These are phyloP conservation scores for Odontamblyopus lacepedii DNA, from an alignment of 2,797 vertebrate species.

Conservation along the genomic window DNA sequence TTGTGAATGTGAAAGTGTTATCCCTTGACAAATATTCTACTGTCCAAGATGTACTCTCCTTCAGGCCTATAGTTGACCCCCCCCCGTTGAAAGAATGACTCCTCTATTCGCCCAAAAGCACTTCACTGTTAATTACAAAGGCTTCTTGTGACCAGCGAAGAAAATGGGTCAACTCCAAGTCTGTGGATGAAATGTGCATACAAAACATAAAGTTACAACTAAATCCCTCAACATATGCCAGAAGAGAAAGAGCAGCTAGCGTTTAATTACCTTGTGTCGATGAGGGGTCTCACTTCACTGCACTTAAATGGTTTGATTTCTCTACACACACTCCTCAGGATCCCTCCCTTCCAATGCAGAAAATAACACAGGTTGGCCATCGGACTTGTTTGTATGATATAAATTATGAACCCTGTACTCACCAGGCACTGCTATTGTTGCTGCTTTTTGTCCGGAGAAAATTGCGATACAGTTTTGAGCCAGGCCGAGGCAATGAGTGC, in stretches of 20 bases:
- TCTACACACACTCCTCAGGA: conserved; percentile 9
- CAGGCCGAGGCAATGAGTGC: conserved; percentile 55
- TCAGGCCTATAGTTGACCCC: not conserved
- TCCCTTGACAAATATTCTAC: not conserved
- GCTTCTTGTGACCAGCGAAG: conserved; percentile 46
- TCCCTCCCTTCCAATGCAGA: conserved; percentile 34
- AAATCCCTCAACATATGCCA: conserved; percentile 26
- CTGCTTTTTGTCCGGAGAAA: conserved; percentile 24
- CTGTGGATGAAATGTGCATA: conserved; percentile 31
- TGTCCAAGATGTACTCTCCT: not conserved
- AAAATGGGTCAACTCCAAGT: conserved; percentile 52
- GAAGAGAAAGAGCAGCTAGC: conserved; percentile 8
- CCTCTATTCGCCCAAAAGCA: not conserved
- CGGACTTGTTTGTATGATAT: conserved; percentile 9
- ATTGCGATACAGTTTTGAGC: conserved; percentile 41
- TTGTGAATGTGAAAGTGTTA: not conserved
- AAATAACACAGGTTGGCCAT: conserved; percentile 10
- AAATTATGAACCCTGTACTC: conserved; percentile 28
- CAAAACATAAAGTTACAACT: conserved; percentile 20
- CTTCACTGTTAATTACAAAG: not conserved
- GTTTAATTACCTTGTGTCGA: conserved; percentile 34
- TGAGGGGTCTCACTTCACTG: conserved; percentile 4
- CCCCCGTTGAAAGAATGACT: not conserved
- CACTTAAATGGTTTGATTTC: conserved; percentile 11
- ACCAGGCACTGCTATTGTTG: conserved; percentile 31